phyloP scores from a whole-genome alignment of 2,888 invertebrate genomes.

The Automeris io region DNA sequence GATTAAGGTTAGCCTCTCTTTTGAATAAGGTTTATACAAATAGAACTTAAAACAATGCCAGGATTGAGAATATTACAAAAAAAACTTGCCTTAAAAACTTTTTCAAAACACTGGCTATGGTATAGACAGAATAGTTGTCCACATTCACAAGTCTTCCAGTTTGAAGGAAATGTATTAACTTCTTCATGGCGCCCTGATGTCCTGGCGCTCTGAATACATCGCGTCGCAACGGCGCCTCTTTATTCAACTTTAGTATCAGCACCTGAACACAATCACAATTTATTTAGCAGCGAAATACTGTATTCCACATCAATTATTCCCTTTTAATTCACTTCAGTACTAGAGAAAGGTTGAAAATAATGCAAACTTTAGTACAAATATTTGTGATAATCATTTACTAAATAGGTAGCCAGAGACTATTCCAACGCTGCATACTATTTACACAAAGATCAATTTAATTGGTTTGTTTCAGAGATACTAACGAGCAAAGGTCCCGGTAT shows the following conservation, averaged over 20 bases:
- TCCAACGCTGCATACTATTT: background rate
- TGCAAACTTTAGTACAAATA: background rate
- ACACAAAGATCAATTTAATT: background rate
- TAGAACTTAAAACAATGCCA: no score
- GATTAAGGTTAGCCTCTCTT: no score
- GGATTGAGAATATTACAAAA: no score
- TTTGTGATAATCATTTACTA: no score
- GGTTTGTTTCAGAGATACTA: slow-evolving; percentile 50
- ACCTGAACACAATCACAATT: slow-evolving; percentile 75
- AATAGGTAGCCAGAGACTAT: no score
- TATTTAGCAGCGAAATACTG: slow-evolving; percentile 12
- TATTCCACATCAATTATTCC: slow-evolving; percentile 5
- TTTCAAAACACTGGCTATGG: slow-evolving; percentile 98
- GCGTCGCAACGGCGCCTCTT: slow-evolving; percentile 94
- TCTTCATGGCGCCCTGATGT: slow-evolving; percentile 96
- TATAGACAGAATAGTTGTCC: slow-evolving; percentile 97
- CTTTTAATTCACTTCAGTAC: background rate
- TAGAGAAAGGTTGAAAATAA: background rate
- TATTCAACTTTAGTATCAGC: slow-evolving; percentile 93
- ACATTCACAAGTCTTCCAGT: slow-evolving; percentile 93
- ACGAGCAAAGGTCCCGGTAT: slow-evolving; percentile 95
- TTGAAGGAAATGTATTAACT: slow-evolving; percentile 92
- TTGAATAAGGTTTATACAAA: no score
- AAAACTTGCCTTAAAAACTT: slow-evolving; percentile 86
- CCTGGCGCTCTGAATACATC: slow-evolving; percentile 97